phyloP scores from a whole-genome alignment of 1,140 invertebrate species.

The Lutraria rhynchaena region DNA sequence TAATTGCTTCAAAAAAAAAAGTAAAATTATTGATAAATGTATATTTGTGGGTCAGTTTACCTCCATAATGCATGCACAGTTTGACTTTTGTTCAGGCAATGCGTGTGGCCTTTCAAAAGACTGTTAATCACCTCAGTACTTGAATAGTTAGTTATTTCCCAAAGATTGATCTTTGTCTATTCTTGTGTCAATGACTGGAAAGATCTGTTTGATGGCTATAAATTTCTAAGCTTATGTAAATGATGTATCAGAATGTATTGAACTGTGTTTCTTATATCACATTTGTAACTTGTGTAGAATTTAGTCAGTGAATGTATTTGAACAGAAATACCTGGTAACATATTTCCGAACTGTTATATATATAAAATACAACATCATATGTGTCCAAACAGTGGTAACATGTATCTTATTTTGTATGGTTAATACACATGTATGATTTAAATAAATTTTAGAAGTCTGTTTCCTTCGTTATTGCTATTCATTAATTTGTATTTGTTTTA shows the following conservation, averaged over 20 bases:
- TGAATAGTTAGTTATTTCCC: too few relatives aligned
- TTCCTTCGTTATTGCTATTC: too few relatives aligned
- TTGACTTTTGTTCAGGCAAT: too few relatives aligned
- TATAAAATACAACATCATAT: slow-evolving; percentile 42
- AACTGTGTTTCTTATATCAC: slow-evolving; percentile 10
- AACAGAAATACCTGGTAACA: slow-evolving; percentile 42
- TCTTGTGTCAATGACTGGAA: too few relatives aligned
- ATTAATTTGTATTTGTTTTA: too few relatives aligned
- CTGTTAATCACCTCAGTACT: too few relatives aligned
- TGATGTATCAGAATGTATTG: slow-evolving; percentile 22
- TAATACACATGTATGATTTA: slow-evolving; percentile 53
- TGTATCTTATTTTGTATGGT: slow-evolving; percentile 56
- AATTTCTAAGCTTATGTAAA: slow-evolving; percentile 16
- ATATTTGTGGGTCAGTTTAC: too few relatives aligned
- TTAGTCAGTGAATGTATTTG: slow-evolving; percentile 14
- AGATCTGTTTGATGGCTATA: too few relatives aligned
- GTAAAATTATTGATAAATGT: too few relatives aligned
- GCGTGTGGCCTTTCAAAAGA: too few relatives aligned
- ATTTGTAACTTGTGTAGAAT: slow-evolving; percentile 26
- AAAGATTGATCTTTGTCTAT: too few relatives aligned
- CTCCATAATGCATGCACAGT: too few relatives aligned
- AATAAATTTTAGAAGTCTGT: slow-evolving; percentile 43
- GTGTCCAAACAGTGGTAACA: slow-evolving; percentile 43
- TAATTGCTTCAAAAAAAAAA: not conserved
- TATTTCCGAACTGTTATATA: slow-evolving; percentile 49